Evolutionary conservation across 1,140 invertebrate genomes (phyloP), one percentile per base, ranked within the genome.

Genomic region (Hyles vespertilio): DNA sequence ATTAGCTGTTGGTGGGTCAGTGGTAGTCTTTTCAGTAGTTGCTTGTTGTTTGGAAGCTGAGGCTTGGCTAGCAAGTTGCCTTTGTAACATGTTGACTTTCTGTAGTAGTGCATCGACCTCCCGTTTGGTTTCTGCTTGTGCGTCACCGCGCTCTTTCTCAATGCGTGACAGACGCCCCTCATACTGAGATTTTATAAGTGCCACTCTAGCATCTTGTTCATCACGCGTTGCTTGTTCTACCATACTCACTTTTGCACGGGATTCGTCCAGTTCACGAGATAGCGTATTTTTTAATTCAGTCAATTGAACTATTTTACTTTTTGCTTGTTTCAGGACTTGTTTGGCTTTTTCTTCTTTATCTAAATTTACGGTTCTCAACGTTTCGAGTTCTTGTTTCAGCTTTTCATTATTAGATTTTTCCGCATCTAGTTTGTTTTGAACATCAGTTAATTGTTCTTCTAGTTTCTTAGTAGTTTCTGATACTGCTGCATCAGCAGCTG

Each of bases 1-100:
- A 81, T 98, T 98, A 8, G 97, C 97, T 0, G 95, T 95, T 5
- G 96, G 94, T 47, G 96, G 94, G 70, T 97, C 96, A 0, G 91
- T 92, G 0, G 91, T 91, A 22, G 92, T 91, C 75, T 95, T 93
- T 65, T 95, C 94, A 56, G 56, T 92, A 89, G 40, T 91, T 88
- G 79, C 91, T 92, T 65, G 93, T 91, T 62, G 93, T 77, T 94
- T 94, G 2, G 93, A 91, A n/a, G 91, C 91, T 10, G 86, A 84
- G 65, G 94, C 91, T 69, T 93, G 92, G 49, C 86, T 91, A 8
- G 94, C 94, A 48, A 97, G 74, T 79, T 97, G 96, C 50, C 95
- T 92, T 71, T 96, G 96, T 57, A 97, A 79, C 68, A 95, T 93
- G 57, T 90, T 91, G 0, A 95, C 90, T 73, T 94, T 92, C 75